phyloP scores from a whole-genome alignment of 2,113 vertebrate species.

The Noturus placidus region DNA sequence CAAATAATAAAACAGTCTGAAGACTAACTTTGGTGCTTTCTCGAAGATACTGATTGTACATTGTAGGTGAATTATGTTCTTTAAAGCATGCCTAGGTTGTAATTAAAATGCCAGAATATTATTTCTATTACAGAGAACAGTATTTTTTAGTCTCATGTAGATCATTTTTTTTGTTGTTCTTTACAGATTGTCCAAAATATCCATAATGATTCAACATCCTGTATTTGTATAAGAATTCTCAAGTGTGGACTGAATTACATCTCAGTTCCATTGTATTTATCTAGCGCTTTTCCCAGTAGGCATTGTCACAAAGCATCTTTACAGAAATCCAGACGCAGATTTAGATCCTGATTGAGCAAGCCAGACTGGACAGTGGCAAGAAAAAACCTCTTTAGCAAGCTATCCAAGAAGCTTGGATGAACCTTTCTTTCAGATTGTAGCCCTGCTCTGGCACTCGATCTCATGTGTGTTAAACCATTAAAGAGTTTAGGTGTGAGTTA shows the following conservation, averaged over 20 bases:
- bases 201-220: background rate
- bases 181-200: background rate
- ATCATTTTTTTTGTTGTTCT: background rate
- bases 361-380: background rate
- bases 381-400: background rate
- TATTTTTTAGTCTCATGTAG: background rate
- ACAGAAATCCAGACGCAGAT: background rate
- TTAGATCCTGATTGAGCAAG: background rate
- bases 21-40: background rate
- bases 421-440: background rate
- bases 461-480: background rate
- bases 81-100: background rate
- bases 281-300: background rate
- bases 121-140: background rate
- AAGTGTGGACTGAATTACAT: background rate
- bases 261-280: background rate
- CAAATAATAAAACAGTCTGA: background rate
- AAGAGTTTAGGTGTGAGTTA: background rate
- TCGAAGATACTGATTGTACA: background rate
- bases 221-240: background rate
- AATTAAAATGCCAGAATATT: background rate
- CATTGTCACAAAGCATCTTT: background rate
- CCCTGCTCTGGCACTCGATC: background rate
- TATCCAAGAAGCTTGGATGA: background rate
- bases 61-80: background rate